Base-by-base conservation (phyloP, 2,797 vertebrate genomes). In the Alfaro cultratus region DNA sequence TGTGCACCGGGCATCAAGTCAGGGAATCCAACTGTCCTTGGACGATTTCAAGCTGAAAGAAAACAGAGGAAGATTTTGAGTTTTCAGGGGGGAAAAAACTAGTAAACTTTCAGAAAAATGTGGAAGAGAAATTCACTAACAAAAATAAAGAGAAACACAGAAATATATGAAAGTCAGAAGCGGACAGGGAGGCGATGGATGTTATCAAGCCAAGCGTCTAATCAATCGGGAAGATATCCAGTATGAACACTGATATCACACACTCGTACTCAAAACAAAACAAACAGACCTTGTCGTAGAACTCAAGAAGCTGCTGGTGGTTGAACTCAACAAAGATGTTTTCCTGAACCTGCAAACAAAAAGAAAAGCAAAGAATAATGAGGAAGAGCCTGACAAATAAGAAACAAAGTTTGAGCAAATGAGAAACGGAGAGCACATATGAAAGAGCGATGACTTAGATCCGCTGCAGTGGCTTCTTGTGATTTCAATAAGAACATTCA, bases 271-370 rank as follows among this genome's bases (percentile, higher is more conserved):
- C 11, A 7, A 2, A 39, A 83, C 41, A 70, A 10, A 46, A 94
- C 93, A 10, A 49, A 94, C 93, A 90, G 75, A 99, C 98, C 98
- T 99, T 98, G 94, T 97, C 97, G 94, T 99, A 99, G 96, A 99
- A 98, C 64, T 98, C 97, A 92, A 98, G 97, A 76, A 99, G 95
- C 92, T 99, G 96, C 94, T 96, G 93, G 91, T 99, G 98, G 93
- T 85, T 97, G 85, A 99, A 98, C 93, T 98, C 97, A 87, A 98
- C 91, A 88, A 97, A 97, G 86, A 98, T 91, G 84, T 98, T 97
- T 94, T 98, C 96, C 86, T 96, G 84, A 70, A 87, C 95, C 98
- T 99, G 87, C 26, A 82, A 75, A 87, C 26, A 70, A 81, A 83
- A 26, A 36, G 11, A 34, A 29, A 21, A 72, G 82, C 13, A 82